These are phyloP conservation scores for Lasioglossum figueresi DNA, from an alignment of 2,888 invertebrate species.

Conservation along the genomic window DNA sequence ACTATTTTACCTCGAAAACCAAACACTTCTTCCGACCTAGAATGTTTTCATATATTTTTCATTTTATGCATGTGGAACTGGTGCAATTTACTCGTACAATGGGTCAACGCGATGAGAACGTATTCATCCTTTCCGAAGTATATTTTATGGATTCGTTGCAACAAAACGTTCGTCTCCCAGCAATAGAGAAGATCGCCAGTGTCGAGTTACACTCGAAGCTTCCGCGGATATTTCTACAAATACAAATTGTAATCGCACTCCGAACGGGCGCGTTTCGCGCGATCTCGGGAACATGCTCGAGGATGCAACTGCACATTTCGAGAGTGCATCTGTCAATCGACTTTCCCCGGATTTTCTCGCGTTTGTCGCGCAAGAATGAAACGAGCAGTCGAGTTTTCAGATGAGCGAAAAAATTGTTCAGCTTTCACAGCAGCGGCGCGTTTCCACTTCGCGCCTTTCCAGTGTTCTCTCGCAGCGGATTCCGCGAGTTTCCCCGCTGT, in stretches of 20 bases:
- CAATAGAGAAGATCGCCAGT: not conserved
- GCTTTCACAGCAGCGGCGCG: constrained; percentile 7
- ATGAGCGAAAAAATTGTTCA: constrained; percentile 16
- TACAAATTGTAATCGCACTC: not conserved
- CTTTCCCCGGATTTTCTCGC: constrained; percentile 18
- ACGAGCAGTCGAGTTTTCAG: constrained; percentile 33
- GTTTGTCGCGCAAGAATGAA: constrained; percentile 41
- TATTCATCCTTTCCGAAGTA: too few relatives aligned
- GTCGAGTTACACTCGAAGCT: not conserved
- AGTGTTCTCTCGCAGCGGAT: constrained; percentile 11
- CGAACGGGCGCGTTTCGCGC: not conserved
- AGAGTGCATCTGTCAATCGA: constrained; percentile 1
- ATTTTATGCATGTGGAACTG: too few relatives aligned
- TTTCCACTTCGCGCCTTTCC: constrained; percentile 36
- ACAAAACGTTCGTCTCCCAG: not conserved
- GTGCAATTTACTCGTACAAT: too few relatives aligned
- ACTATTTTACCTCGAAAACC: too few relatives aligned
- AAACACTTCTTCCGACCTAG: too few relatives aligned
- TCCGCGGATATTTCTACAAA: not conserved
- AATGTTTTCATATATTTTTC: too few relatives aligned
- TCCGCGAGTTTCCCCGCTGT: constrained; percentile 24
- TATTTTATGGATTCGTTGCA: not conserved
- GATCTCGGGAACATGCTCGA: not conserved
- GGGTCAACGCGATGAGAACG: too few relatives aligned
- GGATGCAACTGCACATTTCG: not conserved